Evolutionary conservation across 1,140 invertebrate genomes (phyloP), one percentile per base, ranked within the genome.

Genomic region (Drosophila miranda): DNA sequence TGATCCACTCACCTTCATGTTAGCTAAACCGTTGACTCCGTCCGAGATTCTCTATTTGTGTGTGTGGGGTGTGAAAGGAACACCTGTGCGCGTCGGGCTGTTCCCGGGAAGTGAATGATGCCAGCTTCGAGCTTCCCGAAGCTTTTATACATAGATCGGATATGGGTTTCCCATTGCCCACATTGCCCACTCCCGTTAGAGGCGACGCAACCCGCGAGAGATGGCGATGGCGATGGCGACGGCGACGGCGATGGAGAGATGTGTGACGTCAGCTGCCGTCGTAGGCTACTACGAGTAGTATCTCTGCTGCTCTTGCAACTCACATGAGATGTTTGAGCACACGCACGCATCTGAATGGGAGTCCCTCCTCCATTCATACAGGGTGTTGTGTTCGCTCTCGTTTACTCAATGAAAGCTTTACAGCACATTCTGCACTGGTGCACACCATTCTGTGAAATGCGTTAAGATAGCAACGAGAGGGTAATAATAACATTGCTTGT

Each of bases 81-180:
- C 62, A 49, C 46, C 76, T 64, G 73, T 80, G 68, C 56, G 60
- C 57, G 63, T 62, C 60, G 78, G 52, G 48, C 75, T 71, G 73
- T 54, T 70, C 64, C 71, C 64, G 75, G 58, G 54, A 38, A 72
- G 50, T 62, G 73, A 89, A 83, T 89, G 87, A 89, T 89, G 74
- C 23, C 67, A 71, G 78, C 76, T 75, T 53, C 57, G 45, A 28
- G n/a, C 46, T 68, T 49, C 43, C 59, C 44, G 14, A 14, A 19
- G 54, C 75, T 89, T 89, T 87, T 89, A 88, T 89, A 89, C 79
- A 71, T 66, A 67, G 72, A 49, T 66, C 55, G 48, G 60, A 66
- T 51, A 43, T 62, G 42, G 48, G 50, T 28, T 50, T 13, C 16
- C 34, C 34, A 49, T 38, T 43, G 54, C 23, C 23, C 23, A 26